Base-by-base conservation (phyloP, 2,113 vertebrate species). In the Platysternon megacephalum region DNA sequence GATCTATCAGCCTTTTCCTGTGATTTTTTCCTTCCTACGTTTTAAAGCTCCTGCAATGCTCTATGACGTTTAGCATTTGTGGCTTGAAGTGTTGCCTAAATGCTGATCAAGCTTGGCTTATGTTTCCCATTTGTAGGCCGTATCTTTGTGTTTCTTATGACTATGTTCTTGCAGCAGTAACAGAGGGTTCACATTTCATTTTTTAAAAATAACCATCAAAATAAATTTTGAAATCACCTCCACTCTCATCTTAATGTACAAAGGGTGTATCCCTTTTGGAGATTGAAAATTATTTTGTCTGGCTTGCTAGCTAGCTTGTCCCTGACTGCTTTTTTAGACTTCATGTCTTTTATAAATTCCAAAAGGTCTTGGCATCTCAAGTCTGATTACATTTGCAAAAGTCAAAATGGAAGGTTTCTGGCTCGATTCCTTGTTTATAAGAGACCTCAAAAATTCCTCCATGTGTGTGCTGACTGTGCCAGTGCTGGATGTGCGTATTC, bases 41-140 rank as follows among this genome's bases (percentile, higher is more conserved):
- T 91, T 88, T 81, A 79, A 92, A 46, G 14, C 74, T 95, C 53
- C 32, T 74, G 22, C 39, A 80, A 22, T 3, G 2, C 49, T 86
- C 26, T 95, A 24, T 86, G 26, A 92, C 87, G 53, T 93, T 86
- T 80, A 92, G 21, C 82, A 53, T 95, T 94, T 97, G 94, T 96
- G 92, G 84, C 94, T 96, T 97, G 93, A 97, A 96, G 88, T 89
- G 11, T 9, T 95, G 92, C 96, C 89, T 95, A 95, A 91, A 87
- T 92, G 39, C 79, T 78, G 13, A 46, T 78, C 26, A 24, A 78
- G 39, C 74, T 46, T 93, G 85, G 61, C 87, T 94, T 96, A 89
- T 83, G 42, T 94, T 95, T 93, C 89, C 79, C 49, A 39, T 95
- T 97, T 96, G 92, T 76, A 83, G 76, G 42, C 90, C 1, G 0